Conservation (phyloP, 2,888 invertebrate species). For the Cremastobaeus sp. region DNA sequence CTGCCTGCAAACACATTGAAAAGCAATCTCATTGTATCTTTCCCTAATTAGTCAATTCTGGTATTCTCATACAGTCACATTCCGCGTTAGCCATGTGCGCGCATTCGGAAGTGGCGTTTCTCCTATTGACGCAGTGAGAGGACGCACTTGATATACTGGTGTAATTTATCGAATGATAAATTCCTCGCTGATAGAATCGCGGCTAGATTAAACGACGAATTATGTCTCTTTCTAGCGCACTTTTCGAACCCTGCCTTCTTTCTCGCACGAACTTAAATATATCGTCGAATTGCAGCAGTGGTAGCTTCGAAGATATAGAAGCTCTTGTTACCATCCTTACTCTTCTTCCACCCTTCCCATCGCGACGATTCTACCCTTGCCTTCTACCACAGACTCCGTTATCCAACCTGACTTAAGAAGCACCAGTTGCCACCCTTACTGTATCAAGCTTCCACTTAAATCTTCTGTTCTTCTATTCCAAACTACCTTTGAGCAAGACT, state of each 20-base stretch:
- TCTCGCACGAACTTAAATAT: constrained; percentile 75
- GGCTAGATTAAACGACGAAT: constrained; percentile 77
- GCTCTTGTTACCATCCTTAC: constrained; percentile 57
- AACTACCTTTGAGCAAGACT: constrained; percentile 38
- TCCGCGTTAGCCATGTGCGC: constrained; percentile 47
- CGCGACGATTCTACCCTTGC: constrained; percentile 68
- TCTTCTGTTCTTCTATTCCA: constrained; percentile 61
- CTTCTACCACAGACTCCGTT: constrained; percentile 74
- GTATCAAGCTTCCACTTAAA: constrained; percentile 71
- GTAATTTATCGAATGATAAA: constrained; percentile 78
- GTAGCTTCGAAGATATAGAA: constrained; percentile 70
- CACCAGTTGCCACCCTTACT: constrained; percentile 68
- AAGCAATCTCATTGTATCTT: constrained; percentile 61
- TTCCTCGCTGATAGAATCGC: constrained; percentile 76
- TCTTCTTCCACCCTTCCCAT: constrained; percentile 42
- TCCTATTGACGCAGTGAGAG: constrained; percentile 67
- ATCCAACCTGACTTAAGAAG: constrained; percentile 69
- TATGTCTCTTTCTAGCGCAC: constrained; percentile 60
- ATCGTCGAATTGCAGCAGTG: constrained; percentile 74
- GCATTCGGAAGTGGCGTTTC: constrained; percentile 64
- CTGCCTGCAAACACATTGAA: constrained; percentile 57
- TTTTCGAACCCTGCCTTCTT: constrained; percentile 42
- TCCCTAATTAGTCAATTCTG: constrained; percentile 59
- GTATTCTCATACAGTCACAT: constrained; percentile 54
- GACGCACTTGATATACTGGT: constrained; percentile 71